Evolutionary conservation across 2,888 invertebrate species (phyloP).

Genomic region (Patella caerulea): DNA sequence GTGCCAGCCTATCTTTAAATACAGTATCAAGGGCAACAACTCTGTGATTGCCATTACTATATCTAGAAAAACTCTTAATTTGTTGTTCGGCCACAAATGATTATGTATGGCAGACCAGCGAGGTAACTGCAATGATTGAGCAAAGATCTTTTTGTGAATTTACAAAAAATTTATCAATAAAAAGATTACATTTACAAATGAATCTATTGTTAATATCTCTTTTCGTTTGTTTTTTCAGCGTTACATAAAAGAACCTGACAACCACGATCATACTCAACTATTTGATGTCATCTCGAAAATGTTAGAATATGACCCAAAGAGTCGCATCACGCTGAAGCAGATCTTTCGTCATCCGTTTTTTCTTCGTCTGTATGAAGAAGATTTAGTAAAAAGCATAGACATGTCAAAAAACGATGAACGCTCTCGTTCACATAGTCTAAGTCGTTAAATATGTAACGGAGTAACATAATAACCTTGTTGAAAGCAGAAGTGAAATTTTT

Average conservation of each 20-base stretch:
- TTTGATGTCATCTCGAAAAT: slow-evolving; percentile 95
- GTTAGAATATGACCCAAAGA: slow-evolving; percentile 96
- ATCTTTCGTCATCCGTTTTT: slow-evolving; percentile 95
- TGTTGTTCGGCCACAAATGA: no score
- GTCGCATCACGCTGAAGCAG: slow-evolving; percentile 88
- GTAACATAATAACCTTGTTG: no score
- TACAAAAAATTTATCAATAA: no score
- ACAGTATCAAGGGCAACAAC: no score
- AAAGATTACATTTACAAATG: no score
- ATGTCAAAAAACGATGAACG: slow-evolving; percentile 47
- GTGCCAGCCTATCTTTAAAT: no score
- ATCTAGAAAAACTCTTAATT: no score
- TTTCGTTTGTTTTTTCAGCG: slow-evolving; percentile 77
- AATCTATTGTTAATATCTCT: not conserved
- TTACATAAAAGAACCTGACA: slow-evolving; percentile 85
- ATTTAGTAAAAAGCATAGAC: slow-evolving; percentile 35
- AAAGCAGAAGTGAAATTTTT: no score
- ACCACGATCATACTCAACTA: slow-evolving; percentile 90
- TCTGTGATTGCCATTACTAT: no score
- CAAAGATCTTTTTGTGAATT: no score
- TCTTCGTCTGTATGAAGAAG: slow-evolving; percentile 59
- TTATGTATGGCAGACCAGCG: no score
- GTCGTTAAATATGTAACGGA: slow-evolving; percentile 54
- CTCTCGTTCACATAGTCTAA: slow-evolving; percentile 66
- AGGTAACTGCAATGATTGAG: no score